Evolutionary conservation across 2,113 vertebrate genomes (phyloP), one percentile per base, ranked within the genome.

Genomic region (Otocyon megalotis): DNA sequence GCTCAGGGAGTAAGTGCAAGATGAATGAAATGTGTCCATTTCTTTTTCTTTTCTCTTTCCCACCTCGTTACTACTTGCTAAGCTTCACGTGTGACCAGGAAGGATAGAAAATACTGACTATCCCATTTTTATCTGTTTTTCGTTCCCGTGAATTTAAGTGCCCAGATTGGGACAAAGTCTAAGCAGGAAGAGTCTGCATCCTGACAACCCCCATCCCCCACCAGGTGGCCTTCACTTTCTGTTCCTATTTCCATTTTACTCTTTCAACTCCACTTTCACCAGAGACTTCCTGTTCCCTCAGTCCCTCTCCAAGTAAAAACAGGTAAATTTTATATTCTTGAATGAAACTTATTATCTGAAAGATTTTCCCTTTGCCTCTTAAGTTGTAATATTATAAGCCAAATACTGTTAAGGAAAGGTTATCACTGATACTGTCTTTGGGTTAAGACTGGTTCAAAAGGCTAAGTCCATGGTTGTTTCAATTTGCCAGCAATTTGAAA

Each of bases 141-240:
- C 0, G 0, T 12, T 56, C 15, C 43, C 13, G 0, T 16, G 9
- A 16, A 3, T 22, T 3, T 28, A 2, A 48, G 53, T 1, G 32
- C 1, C 1, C 0, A 3, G 65, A 67, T 30, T 28, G 69, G 6
- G 32, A 16, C 48, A 60, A 8, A n/a, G 2, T 30, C 54, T 19
- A 17, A 4, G 62, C 54, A 35, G 28, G 50, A 12, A 4, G 30
- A 0, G 2, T 3, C 67, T 1, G 1, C 32, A 37, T 37, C 76
- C 35, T 19, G 6, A 35, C 32, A 16, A 9, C 1, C 53, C 35
- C 77, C 50, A 3, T 43, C n/a, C 53, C 35, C n/a, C 19, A 1
- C 9, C 2, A 17, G 2, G 54, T 1, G 24, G 8, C 37, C 71
- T 67, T 5, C 30, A 10, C 32, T 56, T 69, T 76, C 50, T 20